These are phyloP conservation scores for Pinna nobilis DNA, from an alignment of 1,140 invertebrate genomes.

Conservation along the genomic window DNA sequence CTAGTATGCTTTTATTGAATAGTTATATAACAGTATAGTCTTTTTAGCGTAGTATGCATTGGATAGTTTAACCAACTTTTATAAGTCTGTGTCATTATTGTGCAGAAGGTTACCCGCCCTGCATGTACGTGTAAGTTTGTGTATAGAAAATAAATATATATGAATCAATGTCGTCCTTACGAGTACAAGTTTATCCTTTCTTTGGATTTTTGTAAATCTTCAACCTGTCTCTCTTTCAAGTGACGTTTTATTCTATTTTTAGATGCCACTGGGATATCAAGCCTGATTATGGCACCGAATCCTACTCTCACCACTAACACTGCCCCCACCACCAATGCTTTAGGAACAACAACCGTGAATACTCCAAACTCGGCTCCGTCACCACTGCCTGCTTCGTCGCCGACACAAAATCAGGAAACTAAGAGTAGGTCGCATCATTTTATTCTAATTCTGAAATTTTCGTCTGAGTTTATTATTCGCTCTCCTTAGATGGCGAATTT, in stretches of 20 bases:
- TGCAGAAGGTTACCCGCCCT: not conserved
- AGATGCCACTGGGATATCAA: conserved; percentile 18
- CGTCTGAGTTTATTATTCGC: not conserved
- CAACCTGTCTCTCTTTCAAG: not conserved
- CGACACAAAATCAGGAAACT: conserved; percentile 2
- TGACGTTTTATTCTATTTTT: not conserved
- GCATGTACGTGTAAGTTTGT: not conserved
- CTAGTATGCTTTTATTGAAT: no score
- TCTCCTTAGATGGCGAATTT: not conserved
- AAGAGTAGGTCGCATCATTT: not conserved
- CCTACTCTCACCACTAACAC: not conserved
- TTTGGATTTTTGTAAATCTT: not conserved
- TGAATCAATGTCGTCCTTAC: not conserved
- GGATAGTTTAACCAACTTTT: not conserved
- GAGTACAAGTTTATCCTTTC: not conserved
- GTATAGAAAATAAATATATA: not conserved
- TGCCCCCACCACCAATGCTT: not conserved
- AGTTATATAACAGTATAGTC: no score
- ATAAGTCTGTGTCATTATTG: not conserved
- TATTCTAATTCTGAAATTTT: not conserved
- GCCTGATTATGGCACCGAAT: conserved; percentile 18
- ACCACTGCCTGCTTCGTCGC: not conserved
- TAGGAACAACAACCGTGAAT: not conserved
- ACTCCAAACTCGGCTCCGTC: not conserved
- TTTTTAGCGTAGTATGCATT: no score